Evolutionary conservation across 2,888 invertebrate genomes (phyloP), one percentile per base, ranked within the genome.

Genomic region (Operophtera brumata): DNA sequence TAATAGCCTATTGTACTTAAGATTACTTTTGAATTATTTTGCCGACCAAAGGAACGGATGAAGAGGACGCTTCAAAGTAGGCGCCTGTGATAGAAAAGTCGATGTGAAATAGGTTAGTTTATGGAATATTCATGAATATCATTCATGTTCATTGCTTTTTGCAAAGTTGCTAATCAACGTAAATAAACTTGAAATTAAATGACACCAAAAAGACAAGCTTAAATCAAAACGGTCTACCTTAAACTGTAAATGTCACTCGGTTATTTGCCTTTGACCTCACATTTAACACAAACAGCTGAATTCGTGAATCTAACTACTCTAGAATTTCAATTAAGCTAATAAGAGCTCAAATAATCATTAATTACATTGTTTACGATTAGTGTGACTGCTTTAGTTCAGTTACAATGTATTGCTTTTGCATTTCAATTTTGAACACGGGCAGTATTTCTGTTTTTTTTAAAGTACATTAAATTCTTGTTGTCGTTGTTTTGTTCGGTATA

Each of bases 221-320:
- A 61, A 62, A 59, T 59, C 61, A 57, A 62, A 61, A 57, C 25
- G 41, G 46, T 60, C 49, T 70, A 54, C 47, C 59, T 62, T 30
- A 66, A 65, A 71, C 58, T 41, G 59, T 64, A 66, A 62, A 72
- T 73, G 76, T 73, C 53, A 9, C 55, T 32, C 54, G 75, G 77
- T 77, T 76, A 54, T 77, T 78, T 64, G 68, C 76, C 78, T 77
- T 69, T 74, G 71, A 78, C 75, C 75, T 66, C 66, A 53, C 63
- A 49, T 65, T 71, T 69, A 67, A 62, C 64, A 59, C 55, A 62
- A 49, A 61, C 57, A 55, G 50, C 51, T 48, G 46, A 44, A 58
- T 58, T 57, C 46, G 45, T 52, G 42, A 34, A 40, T 60, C 39
- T 36, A 44, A 49, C 52, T 53, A 57, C 59, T 57, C 51, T 57